Conservation (phyloP, 2,113 vertebrate species). For the Callipepla californica region DNA sequence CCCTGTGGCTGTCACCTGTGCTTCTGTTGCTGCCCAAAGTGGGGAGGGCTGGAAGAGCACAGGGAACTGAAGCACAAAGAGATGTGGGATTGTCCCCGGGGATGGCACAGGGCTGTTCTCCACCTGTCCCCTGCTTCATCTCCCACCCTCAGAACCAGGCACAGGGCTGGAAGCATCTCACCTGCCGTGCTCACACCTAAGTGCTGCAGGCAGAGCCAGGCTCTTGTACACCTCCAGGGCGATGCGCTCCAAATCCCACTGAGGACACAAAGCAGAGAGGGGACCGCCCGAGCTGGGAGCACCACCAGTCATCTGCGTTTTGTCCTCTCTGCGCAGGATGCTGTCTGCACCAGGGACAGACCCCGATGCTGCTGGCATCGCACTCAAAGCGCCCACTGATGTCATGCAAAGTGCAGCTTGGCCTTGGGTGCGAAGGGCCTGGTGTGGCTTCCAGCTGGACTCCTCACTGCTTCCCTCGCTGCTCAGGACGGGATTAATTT, state of each 20-base stretch:
- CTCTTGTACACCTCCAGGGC: background rate
- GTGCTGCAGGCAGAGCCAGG: background rate
- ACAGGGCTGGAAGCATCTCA: background rate
- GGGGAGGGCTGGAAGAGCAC: background rate
- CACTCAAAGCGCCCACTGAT: constrained; percentile 41
- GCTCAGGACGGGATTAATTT: constrained; percentile 43
- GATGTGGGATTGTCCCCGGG: too few relatives aligned
- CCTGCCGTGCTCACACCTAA: rapidly evolving
- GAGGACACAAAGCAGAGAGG: background rate
- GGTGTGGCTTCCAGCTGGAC: constrained; percentile 49
- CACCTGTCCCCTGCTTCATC: background rate
- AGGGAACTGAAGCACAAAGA: background rate
- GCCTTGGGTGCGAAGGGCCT: background rate
- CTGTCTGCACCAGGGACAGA: constrained; percentile 37
- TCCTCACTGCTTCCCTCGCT: constrained; percentile 5
- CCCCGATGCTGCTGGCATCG: background rate
- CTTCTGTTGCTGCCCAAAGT: background rate
- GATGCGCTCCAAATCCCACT: background rate
- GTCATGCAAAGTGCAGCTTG: constrained; percentile 16
- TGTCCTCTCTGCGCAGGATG: background rate
- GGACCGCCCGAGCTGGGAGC: background rate
- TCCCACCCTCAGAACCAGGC: background rate
- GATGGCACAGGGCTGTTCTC: background rate
- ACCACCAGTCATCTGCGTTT: background rate
- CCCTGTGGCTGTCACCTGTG: rapidly evolving